phyloP scores from a whole-genome alignment of 1,140 invertebrate species.

The Intoshia linei region DNA sequence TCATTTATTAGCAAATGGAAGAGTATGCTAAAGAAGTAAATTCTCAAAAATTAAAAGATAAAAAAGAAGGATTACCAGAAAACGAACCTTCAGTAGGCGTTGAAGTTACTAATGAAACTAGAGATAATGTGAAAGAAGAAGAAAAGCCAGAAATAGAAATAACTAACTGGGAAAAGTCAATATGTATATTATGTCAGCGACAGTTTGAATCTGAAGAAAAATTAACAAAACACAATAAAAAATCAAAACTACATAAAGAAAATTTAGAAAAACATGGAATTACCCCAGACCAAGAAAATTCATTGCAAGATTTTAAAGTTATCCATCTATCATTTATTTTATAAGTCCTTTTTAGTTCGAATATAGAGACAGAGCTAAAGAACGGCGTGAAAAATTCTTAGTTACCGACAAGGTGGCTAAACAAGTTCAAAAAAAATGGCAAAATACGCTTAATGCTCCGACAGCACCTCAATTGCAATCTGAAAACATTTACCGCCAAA shows the following conservation, averaged over 20 bases:
- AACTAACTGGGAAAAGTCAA: slow-evolving; percentile 53
- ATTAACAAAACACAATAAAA: slow-evolving; percentile 51
- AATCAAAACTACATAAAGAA: slow-evolving; percentile 65
- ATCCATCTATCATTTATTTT: no score
- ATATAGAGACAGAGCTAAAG: slow-evolving; percentile 75
- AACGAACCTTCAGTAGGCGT: slow-evolving; percentile 25
- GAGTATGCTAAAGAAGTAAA: slow-evolving; percentile 1
- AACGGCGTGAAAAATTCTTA: slow-evolving; percentile 58
- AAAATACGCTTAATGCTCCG: no score
- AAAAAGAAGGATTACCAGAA: slow-evolving; percentile 20
- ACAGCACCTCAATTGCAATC: no score
- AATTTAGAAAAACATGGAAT: no score
- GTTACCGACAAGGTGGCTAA: slow-evolving; percentile 9
- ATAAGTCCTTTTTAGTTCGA: no score
- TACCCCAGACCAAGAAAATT: no score
- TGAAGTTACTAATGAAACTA: slow-evolving; percentile 23
- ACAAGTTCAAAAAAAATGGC: slow-evolving; percentile 1
- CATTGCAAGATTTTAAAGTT: no score
- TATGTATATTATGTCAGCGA: slow-evolving; percentile 70
- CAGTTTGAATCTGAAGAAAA: slow-evolving; percentile 59
- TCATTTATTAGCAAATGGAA: neutral
- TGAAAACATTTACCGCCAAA: no score
- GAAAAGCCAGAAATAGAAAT: slow-evolving; percentile 23
- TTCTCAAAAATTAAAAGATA: slow-evolving; percentile 1
- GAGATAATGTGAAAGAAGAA: slow-evolving; percentile 1